Conservation (phyloP, 2,888 invertebrate genomes). For the Chrysolina oricalcia region DNA sequence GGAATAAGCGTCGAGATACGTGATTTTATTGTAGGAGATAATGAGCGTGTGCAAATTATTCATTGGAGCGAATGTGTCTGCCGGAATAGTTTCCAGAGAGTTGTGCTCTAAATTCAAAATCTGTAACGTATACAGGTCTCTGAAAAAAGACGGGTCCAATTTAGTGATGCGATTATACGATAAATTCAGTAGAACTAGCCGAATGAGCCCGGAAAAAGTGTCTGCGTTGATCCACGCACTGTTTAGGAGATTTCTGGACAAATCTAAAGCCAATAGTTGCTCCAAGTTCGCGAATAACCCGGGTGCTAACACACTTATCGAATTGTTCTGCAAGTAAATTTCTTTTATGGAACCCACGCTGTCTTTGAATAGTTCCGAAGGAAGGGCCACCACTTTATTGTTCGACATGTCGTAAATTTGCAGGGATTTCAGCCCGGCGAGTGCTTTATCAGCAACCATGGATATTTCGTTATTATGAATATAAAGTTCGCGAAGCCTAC, state of each 20-base stretch:
- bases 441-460: conserved; percentile 88
- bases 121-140: conserved; percentile 89
- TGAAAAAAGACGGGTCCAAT: conserved; percentile 88
- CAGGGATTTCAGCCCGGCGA: conserved; percentile 86
- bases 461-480: conserved; percentile 92
- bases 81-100: conserved; percentile 86
- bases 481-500: conserved; percentile 85
- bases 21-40: conserved; percentile 89
- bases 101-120: conserved; percentile 90
- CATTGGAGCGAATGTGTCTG: conserved; percentile 92
- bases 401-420: conserved; percentile 91
- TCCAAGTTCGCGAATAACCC: conserved; percentile 90
- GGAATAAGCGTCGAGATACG: conserved; percentile 88
- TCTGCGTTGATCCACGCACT: conserved; percentile 90
- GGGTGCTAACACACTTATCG: conserved; percentile 88
- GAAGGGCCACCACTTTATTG: conserved; percentile 91
- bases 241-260: conserved; percentile 89
- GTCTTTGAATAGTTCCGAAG: conserved; percentile 88
- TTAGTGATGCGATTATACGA: conserved; percentile 88
- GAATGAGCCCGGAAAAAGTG: conserved; percentile 90
- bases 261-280: conserved; percentile 86
- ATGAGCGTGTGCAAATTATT: conserved; percentile 93
- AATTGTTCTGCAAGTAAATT: conserved; percentile 93
- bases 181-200: conserved; percentile 89
- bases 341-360: conserved; percentile 87